Conservation (phyloP, 2,797 vertebrate species). For the Gallinago stenura region DNA sequence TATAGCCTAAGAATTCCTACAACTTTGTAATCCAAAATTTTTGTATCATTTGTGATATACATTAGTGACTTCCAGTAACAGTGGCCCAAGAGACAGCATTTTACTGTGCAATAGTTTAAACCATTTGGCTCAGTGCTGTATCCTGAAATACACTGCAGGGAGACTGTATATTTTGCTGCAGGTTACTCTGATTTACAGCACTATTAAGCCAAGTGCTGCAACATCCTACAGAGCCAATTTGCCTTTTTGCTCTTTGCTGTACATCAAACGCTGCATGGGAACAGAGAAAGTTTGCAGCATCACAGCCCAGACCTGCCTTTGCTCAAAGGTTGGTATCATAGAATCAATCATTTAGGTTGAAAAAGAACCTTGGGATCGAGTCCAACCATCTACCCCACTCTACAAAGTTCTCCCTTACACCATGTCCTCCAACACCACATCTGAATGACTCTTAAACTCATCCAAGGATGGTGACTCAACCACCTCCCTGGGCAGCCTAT, state of each 20-base stretch:
- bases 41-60: conserved; percentile 54
- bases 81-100: conserved; percentile 45
- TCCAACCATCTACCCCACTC: too few relatives aligned
- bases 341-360: too few relatives aligned
- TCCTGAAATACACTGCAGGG: conserved; percentile 51
- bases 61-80: conserved; percentile 69
- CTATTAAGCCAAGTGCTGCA: background rate
- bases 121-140: conserved; percentile 11
- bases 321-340: background rate
- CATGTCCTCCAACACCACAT: too few relatives aligned
- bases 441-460: too few relatives aligned
- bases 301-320: background rate
- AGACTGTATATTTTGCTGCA: conserved; percentile 20
- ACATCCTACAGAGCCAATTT: conserved; percentile 30
- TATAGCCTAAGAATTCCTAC: conserved; percentile 33
- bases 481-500: too few relatives aligned
- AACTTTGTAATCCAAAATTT: conserved; percentile 11
- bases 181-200: conserved; percentile 52
- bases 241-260: background rate
- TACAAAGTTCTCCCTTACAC: too few relatives aligned
- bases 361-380: too few relatives aligned
- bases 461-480: too few relatives aligned
- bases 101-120: conserved; percentile 50
- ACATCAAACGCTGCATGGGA: background rate
- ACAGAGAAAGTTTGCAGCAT: background rate